These are phyloP conservation scores for Cyrtonyx montezumae DNA, from an alignment of 2,113 vertebrate species.

Conservation along the genomic window DNA sequence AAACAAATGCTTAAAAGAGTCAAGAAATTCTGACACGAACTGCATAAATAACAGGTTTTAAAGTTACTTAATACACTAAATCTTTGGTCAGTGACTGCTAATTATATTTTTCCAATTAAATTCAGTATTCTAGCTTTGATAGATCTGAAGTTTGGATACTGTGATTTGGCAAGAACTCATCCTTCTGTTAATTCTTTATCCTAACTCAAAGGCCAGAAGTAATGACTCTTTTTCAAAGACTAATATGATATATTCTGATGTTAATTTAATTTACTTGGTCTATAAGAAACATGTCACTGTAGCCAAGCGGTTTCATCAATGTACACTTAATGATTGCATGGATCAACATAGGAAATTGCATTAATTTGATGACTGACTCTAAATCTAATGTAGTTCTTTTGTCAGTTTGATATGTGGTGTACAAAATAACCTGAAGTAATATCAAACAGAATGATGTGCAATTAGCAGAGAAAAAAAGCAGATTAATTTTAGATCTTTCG, in stretches of 20 bases:
- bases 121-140: background rate
- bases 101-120: conserved; percentile 31
- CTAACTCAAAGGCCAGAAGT: conserved; percentile 28
- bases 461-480: background rate
- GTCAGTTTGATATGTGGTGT: background rate
- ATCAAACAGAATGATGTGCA: background rate
- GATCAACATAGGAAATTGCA: background rate
- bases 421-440: background rate
- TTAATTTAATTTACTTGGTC: conserved; percentile 36
- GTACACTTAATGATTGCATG: conserved; percentile 9
- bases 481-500: background rate
- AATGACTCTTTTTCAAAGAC: background rate
- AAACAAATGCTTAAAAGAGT: background rate
- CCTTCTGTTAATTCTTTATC: background rate
- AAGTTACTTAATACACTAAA: background rate
- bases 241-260: background rate
- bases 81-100: background rate
- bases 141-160: conserved; percentile 24
- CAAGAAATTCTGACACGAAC: background rate
- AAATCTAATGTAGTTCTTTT: background rate
- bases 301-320: conserved; percentile 32
- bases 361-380: background rate
- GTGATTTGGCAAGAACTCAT: background rate
- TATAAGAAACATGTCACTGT: background rate
- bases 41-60: background rate